Evolutionary conservation across 2,888 invertebrate genomes (phyloP).

Genomic region (Priocnemis perturbator): DNA sequence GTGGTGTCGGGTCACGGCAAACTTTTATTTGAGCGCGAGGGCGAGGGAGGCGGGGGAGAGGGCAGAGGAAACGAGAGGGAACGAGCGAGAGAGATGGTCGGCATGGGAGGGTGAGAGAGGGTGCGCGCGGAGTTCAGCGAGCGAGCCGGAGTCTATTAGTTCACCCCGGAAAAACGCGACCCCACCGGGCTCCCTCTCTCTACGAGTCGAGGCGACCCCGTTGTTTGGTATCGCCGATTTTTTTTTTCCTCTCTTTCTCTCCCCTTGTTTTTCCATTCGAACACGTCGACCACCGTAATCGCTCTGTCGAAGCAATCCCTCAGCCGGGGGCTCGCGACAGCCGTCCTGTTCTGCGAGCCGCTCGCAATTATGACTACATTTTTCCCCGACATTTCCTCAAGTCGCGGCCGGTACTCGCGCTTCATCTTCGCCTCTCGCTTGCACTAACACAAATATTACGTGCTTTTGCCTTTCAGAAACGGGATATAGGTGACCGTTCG

Average conservation of each 20-base stretch:
- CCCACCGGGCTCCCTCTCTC: constrained; percentile 56
- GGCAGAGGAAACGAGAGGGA: constrained; percentile 40
- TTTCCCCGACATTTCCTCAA: no score
- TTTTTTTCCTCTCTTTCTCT: constrained; percentile 53
- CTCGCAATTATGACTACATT: neutral
- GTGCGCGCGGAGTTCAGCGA: constrained; percentile 63
- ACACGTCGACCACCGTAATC: constrained; percentile 68
- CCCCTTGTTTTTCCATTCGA: constrained; percentile 59
- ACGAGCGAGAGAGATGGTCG: constrained; percentile 33
- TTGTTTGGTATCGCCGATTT: constrained; percentile 68
- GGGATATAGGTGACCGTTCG: neutral
- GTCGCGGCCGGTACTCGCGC: no score
- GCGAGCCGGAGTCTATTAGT: constrained; percentile 72
- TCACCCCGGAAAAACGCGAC: constrained; percentile 70
- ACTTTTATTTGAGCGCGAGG: constrained; percentile 73
- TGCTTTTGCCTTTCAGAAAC: neutral
- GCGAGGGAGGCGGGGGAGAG: constrained; percentile 42
- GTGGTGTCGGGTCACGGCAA: constrained; percentile 69
- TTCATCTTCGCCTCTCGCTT: neutral
- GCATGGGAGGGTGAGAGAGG: constrained; percentile 42
- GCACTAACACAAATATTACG: neutral
- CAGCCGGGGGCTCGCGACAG: constrained; percentile 52
- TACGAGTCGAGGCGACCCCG: constrained; percentile 55
- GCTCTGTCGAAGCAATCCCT: constrained; percentile 63
- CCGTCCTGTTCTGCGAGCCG: constrained; percentile 37